Evolutionary conservation across 1,140 invertebrate species (phyloP).

Genomic region (Zelostemma sp.): DNA sequence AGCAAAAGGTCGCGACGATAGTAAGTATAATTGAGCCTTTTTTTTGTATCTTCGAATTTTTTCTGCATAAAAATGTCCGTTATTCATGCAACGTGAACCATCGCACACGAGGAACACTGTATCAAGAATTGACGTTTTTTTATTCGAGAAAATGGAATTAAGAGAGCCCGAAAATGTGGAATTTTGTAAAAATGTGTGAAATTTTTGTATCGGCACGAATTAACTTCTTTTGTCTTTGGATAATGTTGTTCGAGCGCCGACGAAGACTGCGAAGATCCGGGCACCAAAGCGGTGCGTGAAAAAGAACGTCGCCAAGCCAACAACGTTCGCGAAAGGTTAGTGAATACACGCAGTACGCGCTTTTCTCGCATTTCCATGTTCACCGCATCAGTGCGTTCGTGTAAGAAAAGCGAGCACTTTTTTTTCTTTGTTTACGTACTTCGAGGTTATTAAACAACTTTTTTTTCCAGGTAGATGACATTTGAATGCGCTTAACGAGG

Average conservation of each 20-base stretch:
- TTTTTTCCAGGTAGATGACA: too few species aligned
- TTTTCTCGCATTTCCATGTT: conserved; percentile 51
- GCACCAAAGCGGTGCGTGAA: conserved; percentile 93
- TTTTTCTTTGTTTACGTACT: neutral
- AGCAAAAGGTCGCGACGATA: conserved; percentile 82
- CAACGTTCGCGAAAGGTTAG: conserved; percentile 97
- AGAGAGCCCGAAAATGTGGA: neutral
- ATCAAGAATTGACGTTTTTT: neutral
- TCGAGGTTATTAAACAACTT: too few species aligned
- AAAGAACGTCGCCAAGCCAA: conserved; percentile 97
- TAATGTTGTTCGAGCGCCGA: conserved; percentile 80
- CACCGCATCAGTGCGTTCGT: conserved; percentile 11
- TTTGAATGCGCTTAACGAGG: too few species aligned
- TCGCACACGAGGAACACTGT: neutral
- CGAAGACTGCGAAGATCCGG: conserved; percentile 84
- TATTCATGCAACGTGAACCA: neutral
- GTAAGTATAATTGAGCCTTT: too few species aligned
- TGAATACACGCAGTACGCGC: conserved; percentile 70
- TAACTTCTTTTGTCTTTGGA: conserved; percentile 67
- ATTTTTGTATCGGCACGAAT: conserved; percentile 37
- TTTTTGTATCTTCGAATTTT: too few species aligned
- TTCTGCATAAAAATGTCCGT: too few species aligned
- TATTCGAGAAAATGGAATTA: too few species aligned
- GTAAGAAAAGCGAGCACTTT: conserved; percentile 4
- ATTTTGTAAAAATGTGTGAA: conserved; percentile 11